Evolutionary conservation across 2,113 vertebrate species (phyloP), one percentile per base, ranked within the genome.

Genomic region (Myrmophylax atrothorax): DNA sequence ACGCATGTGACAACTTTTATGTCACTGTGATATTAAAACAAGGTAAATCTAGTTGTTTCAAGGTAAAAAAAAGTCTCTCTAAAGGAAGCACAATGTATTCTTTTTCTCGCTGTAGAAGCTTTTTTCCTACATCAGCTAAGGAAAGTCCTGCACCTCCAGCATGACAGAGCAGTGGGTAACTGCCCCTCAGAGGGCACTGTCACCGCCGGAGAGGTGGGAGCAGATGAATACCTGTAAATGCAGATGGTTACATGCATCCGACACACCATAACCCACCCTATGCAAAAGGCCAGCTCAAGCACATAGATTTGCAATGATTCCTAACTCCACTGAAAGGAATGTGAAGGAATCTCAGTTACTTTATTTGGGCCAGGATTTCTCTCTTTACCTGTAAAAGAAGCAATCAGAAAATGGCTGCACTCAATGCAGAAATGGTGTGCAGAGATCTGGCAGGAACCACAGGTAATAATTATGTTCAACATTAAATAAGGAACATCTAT

Each of bases 21-120:
- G 23, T 37, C 29, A 72, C 9, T 84, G 47, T 52, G 47, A 14
- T 83, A 64, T 40, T 63, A 55, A 81, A 94, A 26, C 17, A 68
- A 26, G 8, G 20, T 53, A 86, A 81, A 75, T 38, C 18, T 38
- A 52, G 8, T 13, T 73, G 14, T 37, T 78, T 42, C 0, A 16
- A 75, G 13, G 20, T 23, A 37, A 14, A 50, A 38, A 26, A 40
- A 37, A 18, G 7, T 0, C 14, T 86, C 56, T 70, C 47, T 87
- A 89, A 87, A 84, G 14, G 50, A 89, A 69, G 9, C 29, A 92
- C 9, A 12, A 73, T 25, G 24, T 47, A 86, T 85, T 93, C 95
- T n/a, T 90, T 77, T 93, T 84, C 18, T 10, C 33, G 33, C 20
- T 59, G 46, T 33, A 86, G 56, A 94, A 86, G 59, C 35, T 72